phyloP scores from a whole-genome alignment of 2,797 vertebrate species.

The Fistularia tabacaria region DNA sequence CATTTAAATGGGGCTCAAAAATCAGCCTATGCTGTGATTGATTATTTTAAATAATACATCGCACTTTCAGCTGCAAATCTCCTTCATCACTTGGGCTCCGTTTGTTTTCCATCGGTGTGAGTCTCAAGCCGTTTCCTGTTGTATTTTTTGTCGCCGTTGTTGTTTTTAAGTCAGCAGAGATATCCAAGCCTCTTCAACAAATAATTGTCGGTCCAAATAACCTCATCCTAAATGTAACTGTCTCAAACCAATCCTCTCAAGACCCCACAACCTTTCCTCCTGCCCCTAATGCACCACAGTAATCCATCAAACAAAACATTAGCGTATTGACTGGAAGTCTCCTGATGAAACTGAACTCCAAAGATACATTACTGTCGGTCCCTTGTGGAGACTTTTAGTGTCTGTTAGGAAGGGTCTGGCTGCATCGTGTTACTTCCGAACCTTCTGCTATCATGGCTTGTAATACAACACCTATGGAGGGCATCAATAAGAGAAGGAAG shows the following conservation, averaged over 20 bases:
- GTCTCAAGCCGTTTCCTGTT: slow-evolving; percentile 18
- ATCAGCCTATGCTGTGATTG: too few species aligned
- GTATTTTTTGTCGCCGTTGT: slow-evolving; percentile 8
- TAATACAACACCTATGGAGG: slow-evolving; percentile 35
- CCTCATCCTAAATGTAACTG: slow-evolving; percentile 53
- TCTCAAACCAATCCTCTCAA: slow-evolving; percentile 31
- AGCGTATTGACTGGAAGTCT: slow-evolving; percentile 54
- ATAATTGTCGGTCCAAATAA: slow-evolving; percentile 35
- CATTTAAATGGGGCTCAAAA: too few species aligned
- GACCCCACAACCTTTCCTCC: slow-evolving; percentile 16
- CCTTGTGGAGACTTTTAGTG: slow-evolving; percentile 50
- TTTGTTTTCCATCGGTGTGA: slow-evolving; percentile 2
- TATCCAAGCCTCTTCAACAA: slow-evolving; percentile 34
- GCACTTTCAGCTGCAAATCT: too few species aligned
- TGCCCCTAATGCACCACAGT: slow-evolving; percentile 47
- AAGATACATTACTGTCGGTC: slow-evolving; percentile 54
- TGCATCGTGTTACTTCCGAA: slow-evolving; percentile 23
- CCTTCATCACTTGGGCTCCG: too few species aligned
- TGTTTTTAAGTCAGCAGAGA: slow-evolving; percentile 28
- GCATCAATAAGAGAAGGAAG: slow-evolving; percentile 16
- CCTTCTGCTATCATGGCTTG: slow-evolving; percentile 17
- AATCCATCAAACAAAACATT: slow-evolving; percentile 68
- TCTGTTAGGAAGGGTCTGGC: slow-evolving; percentile 41
- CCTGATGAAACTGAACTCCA: slow-evolving; percentile 58
- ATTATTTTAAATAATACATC: too few species aligned